Evolutionary conservation across 2,797 vertebrate genomes (phyloP).

Genomic region (Sus cebifrons): DNA sequence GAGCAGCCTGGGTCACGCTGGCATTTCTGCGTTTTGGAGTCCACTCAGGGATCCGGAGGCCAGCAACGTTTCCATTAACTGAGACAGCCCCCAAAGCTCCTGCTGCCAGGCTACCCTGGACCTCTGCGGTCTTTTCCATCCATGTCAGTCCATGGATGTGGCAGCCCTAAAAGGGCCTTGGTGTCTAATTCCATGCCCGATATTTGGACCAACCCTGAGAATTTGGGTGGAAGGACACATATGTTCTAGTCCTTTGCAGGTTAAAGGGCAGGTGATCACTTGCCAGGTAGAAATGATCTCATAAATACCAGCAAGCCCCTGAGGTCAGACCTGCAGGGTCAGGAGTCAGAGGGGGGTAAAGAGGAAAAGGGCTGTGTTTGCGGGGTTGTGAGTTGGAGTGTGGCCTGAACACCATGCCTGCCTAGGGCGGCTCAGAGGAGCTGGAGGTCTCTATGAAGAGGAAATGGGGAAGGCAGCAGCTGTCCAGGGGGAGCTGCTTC

Average conservation of each 20-base stretch:
- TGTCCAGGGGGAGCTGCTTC: not conserved
- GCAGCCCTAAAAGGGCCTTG: not conserved
- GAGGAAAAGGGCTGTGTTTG: not conserved
- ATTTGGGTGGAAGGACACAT: not conserved
- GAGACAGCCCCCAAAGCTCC: not conserved
- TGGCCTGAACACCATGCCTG: not conserved
- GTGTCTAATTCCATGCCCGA: not conserved
- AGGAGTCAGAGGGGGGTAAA: not conserved
- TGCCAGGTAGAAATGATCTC: not conserved
- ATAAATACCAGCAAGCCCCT: not conserved
- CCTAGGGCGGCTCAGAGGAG: not conserved
- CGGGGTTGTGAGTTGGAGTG: not conserved
- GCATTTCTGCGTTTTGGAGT: conserved; percentile 74
- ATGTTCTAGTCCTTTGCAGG: not conserved
- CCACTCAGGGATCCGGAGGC: conserved; percentile 70
- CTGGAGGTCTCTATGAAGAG: not conserved
- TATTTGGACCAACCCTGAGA: not conserved
- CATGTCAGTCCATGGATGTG: not conserved
- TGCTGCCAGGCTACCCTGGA: conserved; percentile 25
- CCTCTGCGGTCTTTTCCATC: not conserved
- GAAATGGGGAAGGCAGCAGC: not conserved
- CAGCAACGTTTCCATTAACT: conserved; percentile 66
- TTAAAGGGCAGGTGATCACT: not conserved
- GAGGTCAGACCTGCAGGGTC: not conserved
- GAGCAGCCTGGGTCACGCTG: conserved; percentile 77